Evolutionary conservation across 2,113 vertebrate genomes (phyloP).

Genomic region (Eidolon helvum): DNA sequence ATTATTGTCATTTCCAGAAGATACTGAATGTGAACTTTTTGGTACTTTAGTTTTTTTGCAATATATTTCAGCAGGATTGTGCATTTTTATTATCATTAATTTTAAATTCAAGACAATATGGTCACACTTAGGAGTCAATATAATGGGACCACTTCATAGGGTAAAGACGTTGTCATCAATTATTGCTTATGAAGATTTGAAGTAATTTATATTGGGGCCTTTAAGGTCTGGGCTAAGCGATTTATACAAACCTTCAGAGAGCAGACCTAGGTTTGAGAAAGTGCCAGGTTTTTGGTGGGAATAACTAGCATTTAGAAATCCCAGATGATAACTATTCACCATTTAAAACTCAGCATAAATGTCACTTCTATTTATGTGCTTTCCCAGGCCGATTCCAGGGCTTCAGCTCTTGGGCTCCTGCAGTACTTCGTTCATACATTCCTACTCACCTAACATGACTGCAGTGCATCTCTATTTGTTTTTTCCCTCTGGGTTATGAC

Average conservation of each 20-base stretch:
- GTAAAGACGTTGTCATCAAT: background rate
- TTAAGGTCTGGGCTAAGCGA: background rate
- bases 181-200: conserved; percentile 8
- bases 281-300: background rate
- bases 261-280: background rate
- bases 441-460: background rate
- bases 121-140: background rate
- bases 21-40: background rate
- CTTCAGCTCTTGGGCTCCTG: background rate
- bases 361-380: background rate
- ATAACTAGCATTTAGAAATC: background rate
- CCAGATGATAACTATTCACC: background rate
- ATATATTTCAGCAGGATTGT: background rate
- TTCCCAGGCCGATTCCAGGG: background rate
- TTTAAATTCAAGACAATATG: background rate
- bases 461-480: background rate
- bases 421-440: background rate
- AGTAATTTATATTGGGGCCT: background rate
- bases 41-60: background rate
- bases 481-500: background rate
- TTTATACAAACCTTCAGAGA: background rate
- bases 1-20: conserved; percentile 33
- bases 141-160: background rate
- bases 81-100: conserved; percentile 20
- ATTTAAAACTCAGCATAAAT: background rate